These are phyloP conservation scores for Xestia ashworthii DNA, from an alignment of 2,888 invertebrate species.

Conservation along the genomic window DNA sequence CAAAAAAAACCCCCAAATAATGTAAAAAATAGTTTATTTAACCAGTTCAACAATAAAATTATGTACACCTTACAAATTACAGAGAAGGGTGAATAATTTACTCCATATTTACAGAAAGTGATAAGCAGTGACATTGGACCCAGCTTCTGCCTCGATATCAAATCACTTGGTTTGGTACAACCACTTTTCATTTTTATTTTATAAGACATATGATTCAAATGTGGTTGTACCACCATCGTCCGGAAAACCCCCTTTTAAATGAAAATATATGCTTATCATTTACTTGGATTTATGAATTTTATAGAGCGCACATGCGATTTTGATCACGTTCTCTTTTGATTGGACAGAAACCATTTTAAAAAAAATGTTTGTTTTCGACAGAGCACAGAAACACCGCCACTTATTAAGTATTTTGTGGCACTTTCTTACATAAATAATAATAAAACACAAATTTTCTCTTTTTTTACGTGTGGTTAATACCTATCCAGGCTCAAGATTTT, in stretches of 20 bases:
- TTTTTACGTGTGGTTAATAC: too few species aligned
- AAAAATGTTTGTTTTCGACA: background rate
- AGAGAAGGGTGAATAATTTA: slow-evolving; percentile 71
- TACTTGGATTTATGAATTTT: background rate
- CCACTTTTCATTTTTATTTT: background rate
- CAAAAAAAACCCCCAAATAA: slow-evolving; percentile 51
- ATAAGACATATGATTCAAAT: background rate
- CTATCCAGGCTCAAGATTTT: too few species aligned
- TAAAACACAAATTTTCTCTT: too few species aligned
- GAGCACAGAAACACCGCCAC: background rate
- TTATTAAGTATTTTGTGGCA: background rate
- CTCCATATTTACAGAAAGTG: slow-evolving; percentile 66
- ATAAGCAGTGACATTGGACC: slow-evolving; percentile 69
- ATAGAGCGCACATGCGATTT: background rate
- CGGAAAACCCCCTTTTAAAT: background rate
- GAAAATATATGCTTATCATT: background rate
- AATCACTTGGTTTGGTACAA: slow-evolving; percentile 11
- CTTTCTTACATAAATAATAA: background rate
- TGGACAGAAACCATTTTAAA: background rate
- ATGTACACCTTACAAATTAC: slow-evolving; percentile 82
- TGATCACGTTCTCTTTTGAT: background rate
- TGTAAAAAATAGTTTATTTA: slow-evolving; percentile 85
- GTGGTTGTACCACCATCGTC: background rate
- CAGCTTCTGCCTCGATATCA: slow-evolving; percentile 66
- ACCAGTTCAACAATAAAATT: slow-evolving; percentile 85